Evolutionary conservation across 2,888 invertebrate species (phyloP).

Genomic region (Cenopis cana): DNA sequence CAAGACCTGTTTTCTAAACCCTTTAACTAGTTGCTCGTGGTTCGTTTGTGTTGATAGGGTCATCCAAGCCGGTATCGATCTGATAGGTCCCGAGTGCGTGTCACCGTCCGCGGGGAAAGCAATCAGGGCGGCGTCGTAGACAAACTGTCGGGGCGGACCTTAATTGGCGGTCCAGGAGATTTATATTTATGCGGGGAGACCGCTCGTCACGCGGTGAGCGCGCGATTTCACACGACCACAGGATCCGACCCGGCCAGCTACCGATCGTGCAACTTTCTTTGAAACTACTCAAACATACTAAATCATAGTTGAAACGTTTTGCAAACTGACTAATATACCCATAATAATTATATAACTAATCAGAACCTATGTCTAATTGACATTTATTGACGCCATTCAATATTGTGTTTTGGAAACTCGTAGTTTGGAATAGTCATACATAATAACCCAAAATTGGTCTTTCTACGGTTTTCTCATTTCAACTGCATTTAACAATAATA

Average conservation of each 20-base stretch:
- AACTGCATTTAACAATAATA: too few relatives aligned
- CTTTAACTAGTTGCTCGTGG: conserved; percentile 33
- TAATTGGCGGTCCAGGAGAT: conserved; percentile 84
- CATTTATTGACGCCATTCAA: neutral
- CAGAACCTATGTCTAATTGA: neutral
- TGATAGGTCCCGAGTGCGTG: conserved; percentile 56
- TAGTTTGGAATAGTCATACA: neutral
- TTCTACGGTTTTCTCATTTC: neutral
- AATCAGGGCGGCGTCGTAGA: conserved; percentile 84
- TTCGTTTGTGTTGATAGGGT: conserved; percentile 36
- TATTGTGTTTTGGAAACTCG: neutral
- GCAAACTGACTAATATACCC: neutral
- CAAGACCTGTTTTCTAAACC: conserved; percentile 15
- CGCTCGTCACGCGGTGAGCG: conserved; percentile 71
- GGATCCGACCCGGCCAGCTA: conserved; percentile 43
- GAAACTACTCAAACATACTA: conserved; percentile 21
- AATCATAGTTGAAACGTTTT: neutral
- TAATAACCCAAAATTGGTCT: neutral
- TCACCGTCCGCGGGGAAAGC: conserved; percentile 70
- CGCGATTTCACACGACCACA: conserved; percentile 60
- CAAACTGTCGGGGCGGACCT: conserved; percentile 83
- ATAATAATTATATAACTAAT: too few relatives aligned
- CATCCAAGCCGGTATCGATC: conserved; percentile 55
- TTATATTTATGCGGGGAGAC: conserved; percentile 83
- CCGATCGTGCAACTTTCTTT: conserved; percentile 32